These are phyloP conservation scores for Timema podura DNA, from an alignment of 2,888 invertebrate genomes.

Conservation along the genomic window DNA sequence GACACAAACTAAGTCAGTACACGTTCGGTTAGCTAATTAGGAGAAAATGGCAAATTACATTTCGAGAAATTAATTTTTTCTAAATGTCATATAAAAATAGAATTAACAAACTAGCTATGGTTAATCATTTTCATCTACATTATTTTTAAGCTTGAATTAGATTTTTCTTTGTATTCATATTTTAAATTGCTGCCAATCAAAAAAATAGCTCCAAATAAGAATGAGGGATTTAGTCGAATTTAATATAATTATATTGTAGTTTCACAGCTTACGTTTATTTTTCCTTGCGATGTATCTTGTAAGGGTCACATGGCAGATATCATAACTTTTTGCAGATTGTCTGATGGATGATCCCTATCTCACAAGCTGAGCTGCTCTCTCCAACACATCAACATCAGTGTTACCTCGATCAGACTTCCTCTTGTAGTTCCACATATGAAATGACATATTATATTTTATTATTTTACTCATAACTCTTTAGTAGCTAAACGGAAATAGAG, in stretches of 20 bases:
- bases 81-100: not conserved
- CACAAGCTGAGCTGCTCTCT: not conserved
- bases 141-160: too few species aligned
- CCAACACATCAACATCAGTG: not conserved
- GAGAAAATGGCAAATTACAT: not conserved
- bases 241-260: not conserved
- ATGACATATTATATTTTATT: not conserved
- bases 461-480: not conserved
- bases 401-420: not conserved
- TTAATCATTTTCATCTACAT: too few species aligned
- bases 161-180: too few species aligned
- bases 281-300: not conserved
- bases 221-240: too few species aligned
- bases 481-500: not conserved
- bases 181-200: too few species aligned
- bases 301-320: not conserved
- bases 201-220: too few species aligned
- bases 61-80: not conserved
- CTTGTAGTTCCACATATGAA: conserved; percentile 5
- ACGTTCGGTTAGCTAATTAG: too few species aligned
- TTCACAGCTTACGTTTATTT: not conserved
- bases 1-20: not conserved
- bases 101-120: too few species aligned
- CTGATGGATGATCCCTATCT: not conserved
- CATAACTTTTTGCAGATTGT: not conserved